Conservation (phyloP, 2,113 vertebrate species). For the Typhlomys cinereus region DNA sequence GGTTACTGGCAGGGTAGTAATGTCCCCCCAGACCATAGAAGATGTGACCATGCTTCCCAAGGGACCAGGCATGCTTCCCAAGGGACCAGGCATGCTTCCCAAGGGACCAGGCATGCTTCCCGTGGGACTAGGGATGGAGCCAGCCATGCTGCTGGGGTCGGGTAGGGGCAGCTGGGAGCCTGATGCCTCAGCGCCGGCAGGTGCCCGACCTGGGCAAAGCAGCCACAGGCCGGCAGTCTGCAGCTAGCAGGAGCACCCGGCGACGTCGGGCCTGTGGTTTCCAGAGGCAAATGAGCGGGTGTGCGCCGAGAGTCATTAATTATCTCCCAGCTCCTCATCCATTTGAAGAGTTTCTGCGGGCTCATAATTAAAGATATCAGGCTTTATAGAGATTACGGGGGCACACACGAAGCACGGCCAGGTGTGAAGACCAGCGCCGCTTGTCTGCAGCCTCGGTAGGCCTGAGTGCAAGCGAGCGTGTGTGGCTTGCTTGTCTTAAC, state of each 20-base stretch:
- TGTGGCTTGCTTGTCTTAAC: not conserved
- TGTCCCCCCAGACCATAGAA: not conserved
- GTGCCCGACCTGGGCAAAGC: not conserved
- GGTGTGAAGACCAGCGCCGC: not conserved
- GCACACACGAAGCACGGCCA: not conserved
- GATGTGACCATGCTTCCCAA: fast-evolving
- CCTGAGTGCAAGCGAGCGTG: not conserved
- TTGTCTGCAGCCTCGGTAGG: not conserved
- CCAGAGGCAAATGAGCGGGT: constrained; percentile 52
- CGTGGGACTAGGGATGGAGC: fast-evolving
- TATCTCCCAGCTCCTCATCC: constrained; percentile 66
- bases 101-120: fast-evolving
- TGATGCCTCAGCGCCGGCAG: not conserved
- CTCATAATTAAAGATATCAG: constrained; percentile 66
- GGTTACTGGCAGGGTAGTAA: not conserved
- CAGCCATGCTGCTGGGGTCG: not conserved
- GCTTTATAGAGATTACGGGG: constrained; percentile 49
- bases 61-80: fast-evolving
- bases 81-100: not conserved
- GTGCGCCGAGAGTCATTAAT: constrained; percentile 58
- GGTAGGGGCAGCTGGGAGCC: not conserved
- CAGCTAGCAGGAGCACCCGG: not conserved
- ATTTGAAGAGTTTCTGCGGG: constrained; percentile 60
- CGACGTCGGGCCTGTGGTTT: not conserved
- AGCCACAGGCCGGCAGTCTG: not conserved